Base-by-base conservation (phyloP, 2,113 vertebrate genomes). In the Hippopotamus amphibius region DNA sequence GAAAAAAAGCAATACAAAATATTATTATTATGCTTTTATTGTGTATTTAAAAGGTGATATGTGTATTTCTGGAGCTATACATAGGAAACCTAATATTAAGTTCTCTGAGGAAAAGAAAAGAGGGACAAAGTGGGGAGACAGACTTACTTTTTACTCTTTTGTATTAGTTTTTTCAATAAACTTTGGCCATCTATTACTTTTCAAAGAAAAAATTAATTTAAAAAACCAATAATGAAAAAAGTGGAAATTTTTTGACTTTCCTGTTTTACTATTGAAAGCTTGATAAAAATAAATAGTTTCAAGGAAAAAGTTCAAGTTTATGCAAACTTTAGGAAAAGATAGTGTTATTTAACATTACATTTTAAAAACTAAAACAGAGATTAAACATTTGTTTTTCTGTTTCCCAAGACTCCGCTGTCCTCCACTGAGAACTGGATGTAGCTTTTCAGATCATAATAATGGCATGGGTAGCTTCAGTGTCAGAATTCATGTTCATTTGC, bases 121-220 rank as follows among this genome's bases (percentile, higher is more conserved):
- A 80, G 43, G 21, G 41, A 71, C 8, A 90, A 88, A 17, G 12
- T 53, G 66, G 0, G 66, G 21, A 95, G 41, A 86, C 0, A 83
- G 9, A 95, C 72, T 86, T 74, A 57, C 28, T 92, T 87, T 95
- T 89, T 85, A 88, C 19, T 80, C 41, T 30, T 95, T 79, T 59
- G 0, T 59, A 77, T n/a, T 53, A 37, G 6, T 46, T 93, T 74
- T 71, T 74, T 55, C 92, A 94, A 43, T 57, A 84, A 82, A 86
- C 43, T 53, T 57, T 65, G 13, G 50, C n/a, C n/a, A 79, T 6
- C 19, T 83, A 63, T 82, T 93, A 68, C 28, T 83, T 97, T 90
- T 94, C 48, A 90, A 57, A 90, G 89, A 83, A 76, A 96, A 93
- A 93, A 92, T 19, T 89, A 83, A 83, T 92, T 95, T 93, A 74